Conservation (phyloP, 1,140 invertebrate genomes). For the Euborellia annulipes region DNA sequence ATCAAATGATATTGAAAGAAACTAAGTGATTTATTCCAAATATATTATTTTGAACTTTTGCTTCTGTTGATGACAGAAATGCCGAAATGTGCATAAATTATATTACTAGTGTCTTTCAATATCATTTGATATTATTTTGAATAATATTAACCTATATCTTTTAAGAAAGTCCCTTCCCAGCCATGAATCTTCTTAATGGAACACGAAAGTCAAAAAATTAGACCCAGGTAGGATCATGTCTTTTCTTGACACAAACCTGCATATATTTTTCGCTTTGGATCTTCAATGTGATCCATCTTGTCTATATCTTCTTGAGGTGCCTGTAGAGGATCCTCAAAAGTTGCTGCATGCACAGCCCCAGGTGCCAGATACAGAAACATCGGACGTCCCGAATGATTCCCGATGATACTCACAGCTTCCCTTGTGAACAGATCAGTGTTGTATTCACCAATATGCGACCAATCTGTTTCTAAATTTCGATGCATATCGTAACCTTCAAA, state of each 20-base stretch:
- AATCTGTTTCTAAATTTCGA: slow-evolving; percentile 33
- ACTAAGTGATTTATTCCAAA: too few species aligned
- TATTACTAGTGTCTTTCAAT: too few species aligned
- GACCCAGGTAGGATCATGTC: too few species aligned
- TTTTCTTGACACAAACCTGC: slow-evolving; percentile 26
- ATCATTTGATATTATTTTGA: too few species aligned
- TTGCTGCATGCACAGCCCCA: slow-evolving; percentile 28
- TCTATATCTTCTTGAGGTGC: slow-evolving; percentile 31
- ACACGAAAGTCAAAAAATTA: too few species aligned
- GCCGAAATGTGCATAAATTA: too few species aligned
- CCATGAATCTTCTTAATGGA: too few species aligned
- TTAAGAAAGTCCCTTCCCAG: too few species aligned
- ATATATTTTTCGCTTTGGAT: slow-evolving; percentile 27
- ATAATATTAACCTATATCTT: too few species aligned
- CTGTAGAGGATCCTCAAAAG: slow-evolving; percentile 26
- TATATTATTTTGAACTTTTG: too few species aligned
- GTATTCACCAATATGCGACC: slow-evolving; percentile 42
- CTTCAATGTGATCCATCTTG: slow-evolving; percentile 29
- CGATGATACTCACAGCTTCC: slow-evolving; percentile 40
- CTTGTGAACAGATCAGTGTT: slow-evolving; percentile 49
- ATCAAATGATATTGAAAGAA: too few species aligned
- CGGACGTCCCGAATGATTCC: slow-evolving; percentile 34
- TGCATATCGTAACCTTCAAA: slow-evolving; percentile 33
- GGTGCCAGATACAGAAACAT: slow-evolving; percentile 31
- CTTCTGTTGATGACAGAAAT: too few species aligned